A percentile compares a stretch with the other conserved stretches of the same genome.
Evolutionary conservation across 2,888 invertebrate species (phyloP).

Genomic region (Andricus quercusramuli): DNA sequence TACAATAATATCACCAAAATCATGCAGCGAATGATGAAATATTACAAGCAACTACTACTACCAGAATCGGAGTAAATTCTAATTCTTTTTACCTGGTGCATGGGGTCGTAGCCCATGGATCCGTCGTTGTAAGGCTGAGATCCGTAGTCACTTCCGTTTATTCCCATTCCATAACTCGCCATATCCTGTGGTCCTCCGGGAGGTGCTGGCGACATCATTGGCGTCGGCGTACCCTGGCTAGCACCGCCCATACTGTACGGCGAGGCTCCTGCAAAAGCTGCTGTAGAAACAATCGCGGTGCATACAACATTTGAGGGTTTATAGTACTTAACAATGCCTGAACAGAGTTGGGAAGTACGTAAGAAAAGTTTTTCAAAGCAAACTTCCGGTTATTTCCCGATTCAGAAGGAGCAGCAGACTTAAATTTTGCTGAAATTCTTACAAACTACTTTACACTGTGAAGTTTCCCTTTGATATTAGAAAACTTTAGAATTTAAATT

Average conservation of each 20-base stretch:
- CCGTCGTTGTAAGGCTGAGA: constrained; percentile 91
- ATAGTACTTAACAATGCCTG: constrained; percentile 48
- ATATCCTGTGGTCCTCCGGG: constrained; percentile 88
- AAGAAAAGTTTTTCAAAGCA: background rate
- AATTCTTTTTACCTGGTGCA: constrained; percentile 88
- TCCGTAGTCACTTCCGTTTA: constrained; percentile 92
- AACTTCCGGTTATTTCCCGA: no score
- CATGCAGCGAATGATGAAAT: constrained; percentile 8
- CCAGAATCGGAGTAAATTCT: background rate
- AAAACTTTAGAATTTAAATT: no score
- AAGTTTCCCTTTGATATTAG: no score
- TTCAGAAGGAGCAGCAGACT: no score
- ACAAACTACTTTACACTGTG: no score
- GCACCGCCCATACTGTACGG: constrained; percentile 92
- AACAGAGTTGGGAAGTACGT: constrained; percentile 1
- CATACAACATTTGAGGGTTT: constrained; percentile 75
- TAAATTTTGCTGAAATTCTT: no score
- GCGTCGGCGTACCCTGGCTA: constrained; percentile 94
- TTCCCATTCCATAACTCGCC: constrained; percentile 95
- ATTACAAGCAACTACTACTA: constrained; percentile 40
- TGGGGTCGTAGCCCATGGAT: constrained; percentile 94
- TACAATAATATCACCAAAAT: background rate
- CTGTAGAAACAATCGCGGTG: constrained; percentile 79
- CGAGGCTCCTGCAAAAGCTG: constrained; percentile 86
- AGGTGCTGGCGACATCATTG: constrained; percentile 97